A percentile compares a stretch with the other conserved stretches of the same genome.
Evolutionary conservation across 2,888 invertebrate species (phyloP).

Genomic region (Dysmachus trigonus): DNA sequence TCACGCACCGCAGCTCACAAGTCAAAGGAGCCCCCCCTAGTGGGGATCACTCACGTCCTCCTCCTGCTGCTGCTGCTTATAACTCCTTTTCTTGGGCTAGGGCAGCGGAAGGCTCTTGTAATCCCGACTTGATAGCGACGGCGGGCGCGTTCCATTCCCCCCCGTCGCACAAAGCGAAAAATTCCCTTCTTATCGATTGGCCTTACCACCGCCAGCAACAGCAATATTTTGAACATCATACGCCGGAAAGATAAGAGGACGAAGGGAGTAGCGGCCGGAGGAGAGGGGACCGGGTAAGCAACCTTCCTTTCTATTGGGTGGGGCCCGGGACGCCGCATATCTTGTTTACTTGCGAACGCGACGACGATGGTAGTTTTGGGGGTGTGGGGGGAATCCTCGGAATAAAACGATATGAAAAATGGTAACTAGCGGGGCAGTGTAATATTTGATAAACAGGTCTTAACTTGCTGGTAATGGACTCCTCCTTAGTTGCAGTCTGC

Average conservation of each 20-base stretch:
- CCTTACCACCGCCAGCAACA: not conserved
- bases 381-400: not conserved
- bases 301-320: not conserved
- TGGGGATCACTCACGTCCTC: not conserved
- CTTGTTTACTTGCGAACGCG: not conserved
- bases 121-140: constrained; percentile 14
- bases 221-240: constrained; percentile 15
- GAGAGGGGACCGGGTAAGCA: not conserved
- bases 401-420: not conserved
- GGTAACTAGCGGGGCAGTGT: not conserved
- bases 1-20: not conserved
- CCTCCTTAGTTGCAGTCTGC: not conserved
- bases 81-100: not conserved
- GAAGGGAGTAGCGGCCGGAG: not conserved
- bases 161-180: not conserved
- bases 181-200: constrained; percentile 3
- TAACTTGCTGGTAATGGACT: not conserved
- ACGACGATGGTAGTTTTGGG: not conserved
- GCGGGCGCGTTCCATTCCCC: not conserved
- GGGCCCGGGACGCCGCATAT: not conserved
- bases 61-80: not conserved
- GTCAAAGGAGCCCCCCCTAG: not conserved
- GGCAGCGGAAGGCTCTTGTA: not conserved
- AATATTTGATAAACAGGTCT: constrained; percentile 16
- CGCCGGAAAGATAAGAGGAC: not conserved